phyloP scores from a whole-genome alignment of 2,888 invertebrate genomes.

The Thera obeliscata region DNA sequence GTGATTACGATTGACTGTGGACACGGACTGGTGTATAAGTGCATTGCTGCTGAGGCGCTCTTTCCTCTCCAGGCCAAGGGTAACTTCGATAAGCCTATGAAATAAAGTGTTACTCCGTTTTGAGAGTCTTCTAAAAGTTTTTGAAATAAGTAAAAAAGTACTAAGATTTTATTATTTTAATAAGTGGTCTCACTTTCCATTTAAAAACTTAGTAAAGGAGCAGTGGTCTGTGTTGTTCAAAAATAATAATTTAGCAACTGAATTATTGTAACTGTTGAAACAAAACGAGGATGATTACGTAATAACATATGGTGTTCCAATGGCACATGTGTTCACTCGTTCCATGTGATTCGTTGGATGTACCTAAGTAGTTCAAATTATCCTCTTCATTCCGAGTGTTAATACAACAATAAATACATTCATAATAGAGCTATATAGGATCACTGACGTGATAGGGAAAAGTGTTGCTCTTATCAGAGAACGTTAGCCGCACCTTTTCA shows the following conservation, averaged over 20 bases:
- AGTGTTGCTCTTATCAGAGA: constrained; percentile 79
- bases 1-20: constrained; percentile 71
- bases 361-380: constrained; percentile 47
- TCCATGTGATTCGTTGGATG: constrained; percentile 54
- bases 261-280: constrained; percentile 57
- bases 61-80: constrained; percentile 40
- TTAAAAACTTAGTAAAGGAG: neutral
- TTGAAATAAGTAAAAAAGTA: neutral
- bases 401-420: constrained; percentile 57
- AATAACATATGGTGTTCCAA: constrained; percentile 73
- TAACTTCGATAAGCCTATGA: constrained; percentile 22
- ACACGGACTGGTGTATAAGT: constrained; percentile 52
- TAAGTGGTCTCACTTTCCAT: neutral
- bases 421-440: constrained; percentile 63
- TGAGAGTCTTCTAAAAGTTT: neutral
- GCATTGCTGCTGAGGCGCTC: constrained; percentile 43
- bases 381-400: constrained; percentile 55
- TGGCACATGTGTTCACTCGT: constrained; percentile 69
- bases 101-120: constrained; percentile 26
- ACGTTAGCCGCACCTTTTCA: constrained; percentile 80
- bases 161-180: neutral
- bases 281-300: constrained; percentile 64
- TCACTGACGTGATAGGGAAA: constrained; percentile 76
- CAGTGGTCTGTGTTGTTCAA: neutral
- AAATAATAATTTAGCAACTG: constrained; percentile 43